A percentile compares a stretch with the other conserved stretches of the same genome.
Evolutionary conservation across 2,113 vertebrate species (phyloP).

Genomic region (Sylvilagus bachmani): DNA sequence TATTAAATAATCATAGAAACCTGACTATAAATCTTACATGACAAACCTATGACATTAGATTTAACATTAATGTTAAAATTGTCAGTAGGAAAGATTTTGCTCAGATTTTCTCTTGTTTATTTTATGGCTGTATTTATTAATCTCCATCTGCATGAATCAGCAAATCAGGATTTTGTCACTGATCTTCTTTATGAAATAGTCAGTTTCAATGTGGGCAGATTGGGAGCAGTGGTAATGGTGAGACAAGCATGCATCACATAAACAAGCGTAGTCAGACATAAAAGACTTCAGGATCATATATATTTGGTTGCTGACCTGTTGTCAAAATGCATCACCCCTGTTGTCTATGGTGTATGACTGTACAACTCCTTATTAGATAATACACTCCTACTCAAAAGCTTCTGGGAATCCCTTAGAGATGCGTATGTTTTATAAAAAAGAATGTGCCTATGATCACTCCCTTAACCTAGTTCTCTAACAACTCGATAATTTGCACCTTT

Average conservation of each 20-base stretch:
- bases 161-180: neutral
- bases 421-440: neutral
- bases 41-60: neutral
- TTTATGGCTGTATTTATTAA: neutral
- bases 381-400: neutral
- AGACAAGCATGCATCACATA: neutral
- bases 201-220: neutral
- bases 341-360: too few species aligned
- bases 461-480: accelerated
- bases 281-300: neutral
- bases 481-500: neutral
- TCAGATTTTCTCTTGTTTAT: neutral
- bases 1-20: neutral
- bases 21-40: neutral
- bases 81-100: neutral
- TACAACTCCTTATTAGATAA: too few species aligned
- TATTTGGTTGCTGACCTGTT: neutral
- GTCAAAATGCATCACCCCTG: neutral
- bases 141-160: neutral
- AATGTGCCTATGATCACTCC: neutral
- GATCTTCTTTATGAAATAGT: neutral
- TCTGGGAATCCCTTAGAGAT: neutral
- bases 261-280: neutral
- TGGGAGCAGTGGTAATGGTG: neutral
- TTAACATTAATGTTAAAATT: constrained; percentile 42